These are phyloP conservation scores for Cephonodes hylas DNA, from an alignment of 2,888 invertebrate species.

Conservation along the genomic window DNA sequence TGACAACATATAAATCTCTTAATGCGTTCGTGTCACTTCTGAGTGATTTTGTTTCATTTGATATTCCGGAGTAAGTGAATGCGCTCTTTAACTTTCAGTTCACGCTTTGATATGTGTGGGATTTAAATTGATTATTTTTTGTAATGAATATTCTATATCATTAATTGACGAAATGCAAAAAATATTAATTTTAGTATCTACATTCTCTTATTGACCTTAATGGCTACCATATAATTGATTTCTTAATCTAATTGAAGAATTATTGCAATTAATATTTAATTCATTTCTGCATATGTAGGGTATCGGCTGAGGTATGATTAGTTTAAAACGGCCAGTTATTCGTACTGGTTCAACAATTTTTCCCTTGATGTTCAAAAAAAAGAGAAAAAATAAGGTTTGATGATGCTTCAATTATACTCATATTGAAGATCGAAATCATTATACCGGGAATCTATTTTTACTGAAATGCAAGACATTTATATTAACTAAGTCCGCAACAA, in stretches of 20 bases:
- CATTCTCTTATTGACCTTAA: background rate
- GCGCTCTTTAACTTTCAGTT: background rate
- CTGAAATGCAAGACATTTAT: too few relatives aligned
- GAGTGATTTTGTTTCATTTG: constrained; percentile 7
- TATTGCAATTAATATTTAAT: background rate
- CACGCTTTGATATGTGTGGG: constrained; percentile 9
- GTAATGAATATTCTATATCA: background rate
- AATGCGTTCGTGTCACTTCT: background rate
- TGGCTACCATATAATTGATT: background rate
- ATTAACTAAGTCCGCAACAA: too few relatives aligned
- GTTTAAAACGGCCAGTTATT: too few relatives aligned
- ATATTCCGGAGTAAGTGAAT: constrained; percentile 3
- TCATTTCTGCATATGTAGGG: too few relatives aligned
- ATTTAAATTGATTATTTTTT: background rate
- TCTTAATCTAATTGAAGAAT: background rate
- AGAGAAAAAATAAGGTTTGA: too few relatives aligned
- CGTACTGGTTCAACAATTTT: too few relatives aligned
- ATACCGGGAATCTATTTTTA: too few relatives aligned
- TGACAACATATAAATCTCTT: constrained; percentile 1
- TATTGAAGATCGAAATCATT: too few relatives aligned
- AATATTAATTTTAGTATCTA: background rate
- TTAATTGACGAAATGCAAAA: background rate
- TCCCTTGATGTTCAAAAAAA: too few relatives aligned
- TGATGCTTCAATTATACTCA: too few relatives aligned
- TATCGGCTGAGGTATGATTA: too few relatives aligned